Base-by-base conservation (phyloP, 2,888 invertebrate genomes). In the Tiliacea citrago region DNA sequence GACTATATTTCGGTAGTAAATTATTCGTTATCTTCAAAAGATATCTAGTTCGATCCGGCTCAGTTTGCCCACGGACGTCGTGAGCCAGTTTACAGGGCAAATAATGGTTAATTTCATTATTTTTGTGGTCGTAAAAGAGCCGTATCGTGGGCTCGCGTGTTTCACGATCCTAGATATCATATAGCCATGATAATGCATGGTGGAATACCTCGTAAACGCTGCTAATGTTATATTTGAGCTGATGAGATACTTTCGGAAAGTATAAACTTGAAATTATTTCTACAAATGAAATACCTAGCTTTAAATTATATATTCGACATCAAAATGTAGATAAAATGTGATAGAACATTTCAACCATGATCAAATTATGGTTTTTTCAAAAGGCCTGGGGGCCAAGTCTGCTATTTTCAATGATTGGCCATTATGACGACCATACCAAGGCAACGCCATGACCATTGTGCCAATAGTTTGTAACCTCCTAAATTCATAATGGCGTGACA, bases 21-120 rank as follows among this genome's bases (percentile, higher is more conserved):
- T 74, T 47, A 61, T 77, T 29, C 73, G 58, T 57, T 79, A 82
- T 84, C 76, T 77, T 47, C 61, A 39, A 66, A 73, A 81, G 58
- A 81, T 80, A 86, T 85, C 85, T 82, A 75, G 69, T 86, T 85
- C 69, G 77, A 78, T 80, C 51, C 68, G 53, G 67, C 71, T 60
- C 63, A 71, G 65, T 77, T 76, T 68, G 75, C 76, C 73, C 79
- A 75, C 83, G 85, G 86, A 88, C 85, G 85, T 82, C 87, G 86
- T 89, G 84, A 87, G 89, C 84, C 87, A 79, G 81, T 82, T 89
- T 91, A 90, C 86, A 85, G 82, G 82, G 84, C 82, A 89, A 90
- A 91, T 90, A 91, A 90, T 90, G 89, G 85, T 90, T 95, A 93
- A 95, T 94, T 94, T 95, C 92, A 95, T 95, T 93, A 94, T 92